These are phyloP conservation scores for Dione juno DNA, from an alignment of 2,888 invertebrate species.

Conservation along the genomic window DNA sequence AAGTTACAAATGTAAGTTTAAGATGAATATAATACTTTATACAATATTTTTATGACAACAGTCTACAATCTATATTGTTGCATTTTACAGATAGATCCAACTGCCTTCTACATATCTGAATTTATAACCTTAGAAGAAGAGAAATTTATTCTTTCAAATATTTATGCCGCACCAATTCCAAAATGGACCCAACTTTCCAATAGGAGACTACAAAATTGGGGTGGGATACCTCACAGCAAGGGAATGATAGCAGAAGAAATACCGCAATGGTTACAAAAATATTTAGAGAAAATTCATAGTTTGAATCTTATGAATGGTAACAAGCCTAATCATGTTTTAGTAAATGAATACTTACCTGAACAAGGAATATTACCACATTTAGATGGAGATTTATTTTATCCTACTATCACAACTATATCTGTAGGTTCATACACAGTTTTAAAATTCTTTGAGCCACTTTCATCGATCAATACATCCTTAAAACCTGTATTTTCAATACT, in stretches of 20 bases:
- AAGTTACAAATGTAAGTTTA: slow-evolving; percentile 45
- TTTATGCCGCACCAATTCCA: slow-evolving; percentile 93
- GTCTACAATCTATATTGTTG: not conserved
- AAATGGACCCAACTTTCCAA: slow-evolving; percentile 98
- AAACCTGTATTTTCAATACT: slow-evolving; percentile 88
- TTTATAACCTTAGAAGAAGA: slow-evolving; percentile 92
- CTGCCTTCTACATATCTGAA: slow-evolving; percentile 92
- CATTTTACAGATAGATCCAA: slow-evolving; percentile 79
- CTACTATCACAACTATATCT: slow-evolving; percentile 95
- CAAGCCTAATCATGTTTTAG: slow-evolving; percentile 94
- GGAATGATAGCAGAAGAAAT: slow-evolving; percentile 93
- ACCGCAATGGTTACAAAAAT: slow-evolving; percentile 91
- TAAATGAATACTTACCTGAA: slow-evolving; percentile 96
- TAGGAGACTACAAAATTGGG: slow-evolving; percentile 98
- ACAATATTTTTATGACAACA: not conserved
- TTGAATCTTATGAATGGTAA: slow-evolving; percentile 88
- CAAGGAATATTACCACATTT: slow-evolving; percentile 99
- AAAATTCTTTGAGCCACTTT: slow-evolving; percentile 87
- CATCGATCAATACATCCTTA: slow-evolving; percentile 60
- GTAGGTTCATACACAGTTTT: slow-evolving; percentile 96
- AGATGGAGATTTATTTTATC: slow-evolving; percentile 97
- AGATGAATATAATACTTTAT: not conserved
- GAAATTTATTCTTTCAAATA: slow-evolving; percentile 86
- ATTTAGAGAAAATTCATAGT: slow-evolving; percentile 87
- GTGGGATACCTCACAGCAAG: slow-evolving; percentile 94